A percentile compares a stretch with the other conserved stretches of the same genome.
Evolutionary conservation across 2,797 vertebrate species (phyloP).

Genomic region (Pseudochirops corinnae): DNA sequence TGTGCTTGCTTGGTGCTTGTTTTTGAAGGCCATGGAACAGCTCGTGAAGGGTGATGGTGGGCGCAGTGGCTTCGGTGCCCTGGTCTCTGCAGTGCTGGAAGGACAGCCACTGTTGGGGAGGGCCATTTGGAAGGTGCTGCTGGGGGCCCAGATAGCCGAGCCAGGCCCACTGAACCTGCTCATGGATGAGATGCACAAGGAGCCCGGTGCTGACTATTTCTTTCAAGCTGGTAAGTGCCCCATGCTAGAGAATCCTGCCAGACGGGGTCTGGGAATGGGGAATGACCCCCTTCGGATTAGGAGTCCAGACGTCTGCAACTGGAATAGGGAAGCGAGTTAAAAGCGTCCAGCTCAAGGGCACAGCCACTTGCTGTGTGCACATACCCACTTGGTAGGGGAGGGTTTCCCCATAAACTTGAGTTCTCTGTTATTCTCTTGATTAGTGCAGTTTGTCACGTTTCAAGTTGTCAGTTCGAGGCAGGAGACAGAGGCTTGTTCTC

Average conservation of each 20-base stretch:
- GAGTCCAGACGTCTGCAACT: not conserved
- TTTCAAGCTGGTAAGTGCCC: conserved; percentile 81
- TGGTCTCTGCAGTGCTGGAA: conserved; percentile 82
- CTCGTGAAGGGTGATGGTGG: conserved; percentile 74
- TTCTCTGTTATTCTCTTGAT: not conserved
- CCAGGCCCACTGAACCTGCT: conserved; percentile 74
- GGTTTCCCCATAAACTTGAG: not conserved
- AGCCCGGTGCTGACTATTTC: conserved; percentile 79
- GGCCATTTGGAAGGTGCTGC: conserved; percentile 85
- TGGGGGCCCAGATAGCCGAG: conserved; percentile 73
- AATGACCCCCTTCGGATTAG: not conserved
- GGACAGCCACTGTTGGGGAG: conserved; percentile 75
- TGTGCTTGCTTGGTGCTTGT: conserved; percentile 38
- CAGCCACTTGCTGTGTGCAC: not conserved
- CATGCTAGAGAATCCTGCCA: not conserved
- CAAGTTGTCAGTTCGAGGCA: not conserved
- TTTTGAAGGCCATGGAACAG: conserved; percentile 81
- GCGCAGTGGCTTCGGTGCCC: conserved; percentile 67
- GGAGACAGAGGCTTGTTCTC: conserved; percentile 7
- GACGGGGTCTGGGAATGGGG: not conserved
- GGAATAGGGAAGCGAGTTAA: not conserved
- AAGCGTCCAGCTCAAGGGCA: not conserved
- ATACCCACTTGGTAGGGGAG: not conserved
- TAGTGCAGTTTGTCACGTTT: not conserved
- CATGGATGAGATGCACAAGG: conserved; percentile 83